phyloP scores from a whole-genome alignment of 2,888 invertebrate species.

The Clunio marinus region DNA sequence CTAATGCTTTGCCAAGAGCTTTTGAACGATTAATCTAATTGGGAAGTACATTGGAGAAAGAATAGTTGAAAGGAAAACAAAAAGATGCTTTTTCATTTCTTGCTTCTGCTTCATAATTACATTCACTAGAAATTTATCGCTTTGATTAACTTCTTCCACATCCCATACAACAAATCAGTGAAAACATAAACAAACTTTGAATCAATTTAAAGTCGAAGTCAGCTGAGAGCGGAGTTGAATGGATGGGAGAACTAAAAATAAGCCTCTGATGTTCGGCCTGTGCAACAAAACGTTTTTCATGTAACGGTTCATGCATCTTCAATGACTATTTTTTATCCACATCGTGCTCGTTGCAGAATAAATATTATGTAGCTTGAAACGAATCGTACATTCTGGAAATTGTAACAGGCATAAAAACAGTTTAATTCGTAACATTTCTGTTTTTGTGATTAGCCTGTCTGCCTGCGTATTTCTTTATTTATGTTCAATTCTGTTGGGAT shows the following conservation, averaged over 20 bases:
- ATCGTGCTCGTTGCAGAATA: background rate
- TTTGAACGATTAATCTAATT: conserved; percentile 8
- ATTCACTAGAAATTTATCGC: conserved; percentile 14
- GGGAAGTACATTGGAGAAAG: background rate
- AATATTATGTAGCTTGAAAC: background rate
- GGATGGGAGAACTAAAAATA: no score
- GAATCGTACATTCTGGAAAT: conserved; percentile 19
- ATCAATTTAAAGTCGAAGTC: background rate
- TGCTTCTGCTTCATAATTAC: background rate
- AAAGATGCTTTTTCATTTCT: background rate
- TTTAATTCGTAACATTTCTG: conserved; percentile 12
- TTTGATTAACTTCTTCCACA: background rate
- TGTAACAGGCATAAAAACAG: background rate
- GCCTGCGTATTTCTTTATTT: no score
- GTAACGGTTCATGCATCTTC: conserved; percentile 4
- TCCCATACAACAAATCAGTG: no score
- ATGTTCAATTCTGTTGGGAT: background rate
- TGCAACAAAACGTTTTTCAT: conserved; percentile 10
- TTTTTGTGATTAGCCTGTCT: background rate
- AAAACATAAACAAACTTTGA: background rate
- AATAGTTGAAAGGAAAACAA: conserved; percentile 18
- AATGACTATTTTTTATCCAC: conserved; percentile 3
- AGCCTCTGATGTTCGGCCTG: no score
- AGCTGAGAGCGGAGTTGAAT: no score
- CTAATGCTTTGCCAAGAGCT: background rate